Evolutionary conservation across 2,797 vertebrate species (phyloP).

Genomic region (Erethizon dorsatum): DNA sequence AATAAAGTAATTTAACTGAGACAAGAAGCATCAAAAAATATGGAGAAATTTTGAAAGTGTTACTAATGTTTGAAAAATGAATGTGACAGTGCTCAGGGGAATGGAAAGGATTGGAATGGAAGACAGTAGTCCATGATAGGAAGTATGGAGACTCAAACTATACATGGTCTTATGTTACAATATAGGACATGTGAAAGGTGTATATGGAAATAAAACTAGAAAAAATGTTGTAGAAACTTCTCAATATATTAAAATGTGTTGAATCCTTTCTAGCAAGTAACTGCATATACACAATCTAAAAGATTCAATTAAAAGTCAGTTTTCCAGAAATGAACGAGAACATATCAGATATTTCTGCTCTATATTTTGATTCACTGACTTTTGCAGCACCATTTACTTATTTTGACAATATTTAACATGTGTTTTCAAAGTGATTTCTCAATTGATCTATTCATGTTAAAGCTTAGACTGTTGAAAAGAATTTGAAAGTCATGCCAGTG

Average conservation of each 20-base stretch:
- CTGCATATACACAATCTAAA: background rate
- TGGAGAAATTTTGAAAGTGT: background rate
- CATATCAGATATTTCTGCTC: background rate
- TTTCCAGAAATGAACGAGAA: background rate
- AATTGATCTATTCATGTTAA: constrained; percentile 53
- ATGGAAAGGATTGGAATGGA: background rate
- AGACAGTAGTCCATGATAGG: background rate
- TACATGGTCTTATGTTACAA: background rate
- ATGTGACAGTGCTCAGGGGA: background rate
- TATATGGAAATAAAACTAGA: background rate
- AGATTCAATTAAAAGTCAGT: constrained; percentile 3
- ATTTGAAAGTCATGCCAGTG: background rate
- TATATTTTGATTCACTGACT: background rate
- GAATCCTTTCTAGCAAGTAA: background rate
- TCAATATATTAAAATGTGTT: background rate
- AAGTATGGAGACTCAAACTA: background rate
- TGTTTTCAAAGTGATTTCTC: constrained; percentile 68
- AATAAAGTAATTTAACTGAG: background rate
- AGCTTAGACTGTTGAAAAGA: background rate
- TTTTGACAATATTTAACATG: constrained; percentile 76
- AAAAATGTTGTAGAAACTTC: constrained; percentile 17
- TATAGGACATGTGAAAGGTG: background rate
- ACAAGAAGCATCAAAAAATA: background rate
- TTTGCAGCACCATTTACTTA: constrained; percentile 70
- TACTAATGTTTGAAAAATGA: background rate